Base-by-base conservation (phyloP, 2,113 vertebrate species). In the Coracopsis vasa region DNA sequence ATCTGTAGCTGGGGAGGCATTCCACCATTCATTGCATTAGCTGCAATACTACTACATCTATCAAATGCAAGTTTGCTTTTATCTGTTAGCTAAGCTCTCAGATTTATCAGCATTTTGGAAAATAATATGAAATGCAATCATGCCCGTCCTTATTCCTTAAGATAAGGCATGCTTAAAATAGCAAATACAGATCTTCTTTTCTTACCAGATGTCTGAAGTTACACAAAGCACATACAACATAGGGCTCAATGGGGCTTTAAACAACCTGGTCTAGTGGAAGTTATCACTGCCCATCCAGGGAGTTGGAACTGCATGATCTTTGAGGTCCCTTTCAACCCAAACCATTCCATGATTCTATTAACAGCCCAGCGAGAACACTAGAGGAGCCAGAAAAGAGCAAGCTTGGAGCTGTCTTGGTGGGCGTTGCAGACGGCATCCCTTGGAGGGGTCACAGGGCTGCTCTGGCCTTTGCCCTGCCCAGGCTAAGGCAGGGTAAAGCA, bases 221-320 rank as follows among this genome's bases (percentile, higher is more conserved):
- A 3, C n/a, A 24, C 3, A 0, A n/a, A 61, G 7, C 50, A 29
- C 2, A 0, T 28, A 6, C 25, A 23, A 2, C 56, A 35, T 35
- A 58, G 21, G 33, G 33, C n/a, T 24, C 10, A 21, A 35, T 35
- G 33, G 33, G 56, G 33, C 33, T 58, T 58, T 58, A 21, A 58
- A 33, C 33, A 35, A 15, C 56, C n/a, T 35, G 21, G 33, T 58
- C 56, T 35, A 58, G 56, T 15, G 56, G 56, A 58, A 35, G 33
- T 16, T 35, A n/a, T n/a, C 33, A n/a, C 33, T 58, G 56, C 56
- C 33, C 13, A 23, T 35, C 13, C 33, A 58, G 20, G 20, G 54
- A 21, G 20, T n/a, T n/a, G 33, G 56, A 58, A 58, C 13, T 35
- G 56, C 9, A 35, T 35, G 33, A 58, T 58, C 21, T 35, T n/a